Evolutionary conservation across 1,140 invertebrate species (phyloP), one percentile per base, ranked within the genome.

Genomic region (Whitmania pigra): DNA sequence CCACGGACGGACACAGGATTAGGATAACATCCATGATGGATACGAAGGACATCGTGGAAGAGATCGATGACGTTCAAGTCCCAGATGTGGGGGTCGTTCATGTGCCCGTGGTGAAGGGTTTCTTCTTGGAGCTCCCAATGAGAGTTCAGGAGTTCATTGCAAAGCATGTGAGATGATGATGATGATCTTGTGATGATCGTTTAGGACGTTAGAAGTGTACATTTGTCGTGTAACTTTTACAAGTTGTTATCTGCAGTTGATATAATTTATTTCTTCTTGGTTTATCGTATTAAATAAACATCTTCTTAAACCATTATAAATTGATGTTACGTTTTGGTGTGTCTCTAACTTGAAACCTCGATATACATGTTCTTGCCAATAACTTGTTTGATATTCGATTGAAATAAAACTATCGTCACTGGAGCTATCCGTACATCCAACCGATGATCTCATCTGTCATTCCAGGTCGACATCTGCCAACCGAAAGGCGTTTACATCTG

Each of bases 401-500:
- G 11, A 49, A 49, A 17, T 49, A 49, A 49, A 49, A 49, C 0
- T 49, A 4, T 15, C 13, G 9, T 49, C 43, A 36, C 31, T 36
- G 20, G 54, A 25, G 20, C 9, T 57, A n/a, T n/a, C n/a, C n/a
- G n/a, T n/a, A n/a, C n/a, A n/a, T 57, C 25, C 54, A 57, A 7
- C 15, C 1, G 29, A 25, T n/a, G 22, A 17, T 7, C 11, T 57
- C 9, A 4, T 22, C 57, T 31, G 29, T 63, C 29, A 5, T 67
- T 55, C 13, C 36, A 73, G 72, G 67, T 73, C 36, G 36, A 72
- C 15, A 22, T 74, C 18, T 72, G 54, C 13, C 54, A 55, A n/a
- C 73, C 73, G 20, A 74, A 74, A 49, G 73, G 70, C 15, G 53
- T 74, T 29, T 74, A 72, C 63, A 60, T 74, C 18, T 74, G 73